These are phyloP conservation scores for Aphaenogaster ashmeadi DNA, from an alignment of 1,140 invertebrate species.

Conservation along the genomic window DNA sequence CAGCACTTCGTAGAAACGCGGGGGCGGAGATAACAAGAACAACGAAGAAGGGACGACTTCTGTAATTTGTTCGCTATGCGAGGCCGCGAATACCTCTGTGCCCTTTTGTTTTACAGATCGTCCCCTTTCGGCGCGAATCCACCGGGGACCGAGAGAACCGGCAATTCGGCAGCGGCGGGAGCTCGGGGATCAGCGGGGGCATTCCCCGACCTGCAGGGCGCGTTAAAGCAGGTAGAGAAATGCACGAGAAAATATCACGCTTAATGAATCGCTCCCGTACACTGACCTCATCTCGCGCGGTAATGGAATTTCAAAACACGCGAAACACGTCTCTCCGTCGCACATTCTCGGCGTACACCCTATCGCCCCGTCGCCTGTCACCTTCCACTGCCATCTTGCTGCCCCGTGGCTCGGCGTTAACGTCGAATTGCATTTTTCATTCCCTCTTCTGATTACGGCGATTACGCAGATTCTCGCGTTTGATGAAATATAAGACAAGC, in stretches of 20 bases:
- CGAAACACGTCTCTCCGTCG: slow-evolving; percentile 65
- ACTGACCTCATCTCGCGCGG: slow-evolving; percentile 78
- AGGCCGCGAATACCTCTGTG: slow-evolving; percentile 28
- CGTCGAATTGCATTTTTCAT: slow-evolving; percentile 68
- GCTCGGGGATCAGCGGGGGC: slow-evolving; percentile 18
- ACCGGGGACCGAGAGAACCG: slow-evolving; percentile 35
- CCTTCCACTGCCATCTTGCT: background rate
- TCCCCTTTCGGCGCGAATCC: slow-evolving; percentile 47
- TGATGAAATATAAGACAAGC: background rate
- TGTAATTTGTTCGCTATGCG: slow-evolving; percentile 31
- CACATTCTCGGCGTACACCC: slow-evolving; percentile 23
- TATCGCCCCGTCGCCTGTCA: slow-evolving; percentile 48
- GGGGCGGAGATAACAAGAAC: background rate
- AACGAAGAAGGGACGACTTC: background rate
- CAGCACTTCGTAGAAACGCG: background rate
- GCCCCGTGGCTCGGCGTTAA: background rate
- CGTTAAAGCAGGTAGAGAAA: slow-evolving; percentile 58
- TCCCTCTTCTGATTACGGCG: slow-evolving; percentile 29
- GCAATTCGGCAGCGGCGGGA: slow-evolving; percentile 13
- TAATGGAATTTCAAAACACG: slow-evolving; percentile 83
- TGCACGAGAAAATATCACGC: slow-evolving; percentile 73
- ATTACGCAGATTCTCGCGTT: slow-evolving; percentile 16
- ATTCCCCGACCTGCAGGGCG: slow-evolving; percentile 25
- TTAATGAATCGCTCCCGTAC: slow-evolving; percentile 78
- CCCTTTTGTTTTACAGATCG: slow-evolving; percentile 37